Percentiles rank a stretch among this genome's conserved stretches.
Evolutionary conservation across 2,888 invertebrate genomes (phyloP).

Genomic region (Tyria jacobaeae): DNA sequence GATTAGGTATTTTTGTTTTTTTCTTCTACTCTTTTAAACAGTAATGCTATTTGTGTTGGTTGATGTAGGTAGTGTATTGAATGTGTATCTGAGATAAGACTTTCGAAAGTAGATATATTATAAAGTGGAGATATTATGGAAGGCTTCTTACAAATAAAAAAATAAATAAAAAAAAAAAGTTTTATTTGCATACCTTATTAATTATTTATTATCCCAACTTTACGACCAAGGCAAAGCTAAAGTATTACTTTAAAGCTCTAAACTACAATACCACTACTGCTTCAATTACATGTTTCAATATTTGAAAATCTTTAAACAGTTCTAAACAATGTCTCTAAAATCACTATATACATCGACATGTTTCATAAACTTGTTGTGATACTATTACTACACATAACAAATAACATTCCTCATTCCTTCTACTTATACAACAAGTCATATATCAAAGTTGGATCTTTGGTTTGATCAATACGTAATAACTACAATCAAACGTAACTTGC

Average conservation of each 20-base stretch:
- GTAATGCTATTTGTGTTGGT: too few relatives aligned
- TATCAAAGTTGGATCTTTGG: slow-evolving; percentile 34
- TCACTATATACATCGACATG: slow-evolving; percentile 36
- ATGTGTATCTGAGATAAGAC: too few relatives aligned
- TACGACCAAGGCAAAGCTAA: background rate
- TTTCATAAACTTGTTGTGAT: slow-evolving; percentile 38
- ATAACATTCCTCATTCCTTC: slow-evolving; percentile 68
- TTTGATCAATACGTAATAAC: slow-evolving; percentile 49
- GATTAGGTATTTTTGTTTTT: too few relatives aligned
- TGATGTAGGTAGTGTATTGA: too few relatives aligned
- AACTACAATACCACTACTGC: background rate
- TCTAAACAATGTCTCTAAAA: slow-evolving; percentile 29
- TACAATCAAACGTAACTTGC: slow-evolving; percentile 63
- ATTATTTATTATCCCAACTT: too few relatives aligned
- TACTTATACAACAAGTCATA: slow-evolving; percentile 50
- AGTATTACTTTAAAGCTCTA: background rate
- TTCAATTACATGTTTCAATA: slow-evolving; percentile 20
- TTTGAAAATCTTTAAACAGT: slow-evolving; percentile 36
- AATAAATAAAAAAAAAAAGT: too few relatives aligned
- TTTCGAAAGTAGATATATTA: too few relatives aligned
- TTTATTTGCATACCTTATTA: too few relatives aligned
- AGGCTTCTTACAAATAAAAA: too few relatives aligned
- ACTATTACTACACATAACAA: slow-evolving; percentile 18
- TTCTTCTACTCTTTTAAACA: too few relatives aligned
- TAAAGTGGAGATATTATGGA: too few relatives aligned